Conservation (phyloP, 2,113 vertebrate genomes). For the Limnothrissa miodon region DNA sequence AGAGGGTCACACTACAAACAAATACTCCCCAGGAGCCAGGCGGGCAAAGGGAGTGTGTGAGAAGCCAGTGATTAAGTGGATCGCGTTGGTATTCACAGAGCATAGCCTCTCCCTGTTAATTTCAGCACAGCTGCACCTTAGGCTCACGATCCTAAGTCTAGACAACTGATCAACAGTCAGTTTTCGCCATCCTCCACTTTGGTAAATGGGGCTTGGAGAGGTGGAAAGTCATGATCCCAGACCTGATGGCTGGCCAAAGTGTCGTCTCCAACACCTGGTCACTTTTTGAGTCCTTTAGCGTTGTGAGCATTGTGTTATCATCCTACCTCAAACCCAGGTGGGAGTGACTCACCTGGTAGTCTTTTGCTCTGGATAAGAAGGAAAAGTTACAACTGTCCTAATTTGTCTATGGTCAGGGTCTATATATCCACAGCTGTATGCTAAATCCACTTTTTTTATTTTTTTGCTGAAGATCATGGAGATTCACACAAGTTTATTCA, state of each 20-base stretch:
- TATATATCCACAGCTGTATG: not conserved
- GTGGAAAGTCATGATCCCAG: not conserved
- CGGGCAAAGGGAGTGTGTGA: not conserved
- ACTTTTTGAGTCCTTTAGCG: constrained; percentile 3
- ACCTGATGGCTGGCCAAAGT: not conserved
- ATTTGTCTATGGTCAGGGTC: not conserved
- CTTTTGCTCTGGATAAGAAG: constrained; percentile 8
- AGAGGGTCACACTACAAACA: constrained; percentile 59
- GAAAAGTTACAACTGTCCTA: not conserved
- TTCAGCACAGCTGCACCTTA: not conserved
- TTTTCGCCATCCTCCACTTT: not conserved
- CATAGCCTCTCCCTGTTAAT: constrained; percentile 6
- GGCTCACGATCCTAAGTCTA: not conserved
- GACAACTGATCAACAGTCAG: constrained; percentile 9
- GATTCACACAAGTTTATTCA: constrained; percentile 5
- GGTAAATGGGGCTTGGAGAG: not conserved
- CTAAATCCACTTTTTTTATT: not conserved
- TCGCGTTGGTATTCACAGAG: not conserved
- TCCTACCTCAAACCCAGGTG: not conserved
- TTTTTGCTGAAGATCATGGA: not conserved
- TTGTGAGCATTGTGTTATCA: not conserved
- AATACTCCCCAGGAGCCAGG: constrained; percentile 37
- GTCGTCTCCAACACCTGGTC: not conserved
- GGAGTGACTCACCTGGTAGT: not conserved
- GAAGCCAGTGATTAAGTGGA: not conserved